Conservation (phyloP, 2,113 vertebrate species). For the Cavia aperea region DNA sequence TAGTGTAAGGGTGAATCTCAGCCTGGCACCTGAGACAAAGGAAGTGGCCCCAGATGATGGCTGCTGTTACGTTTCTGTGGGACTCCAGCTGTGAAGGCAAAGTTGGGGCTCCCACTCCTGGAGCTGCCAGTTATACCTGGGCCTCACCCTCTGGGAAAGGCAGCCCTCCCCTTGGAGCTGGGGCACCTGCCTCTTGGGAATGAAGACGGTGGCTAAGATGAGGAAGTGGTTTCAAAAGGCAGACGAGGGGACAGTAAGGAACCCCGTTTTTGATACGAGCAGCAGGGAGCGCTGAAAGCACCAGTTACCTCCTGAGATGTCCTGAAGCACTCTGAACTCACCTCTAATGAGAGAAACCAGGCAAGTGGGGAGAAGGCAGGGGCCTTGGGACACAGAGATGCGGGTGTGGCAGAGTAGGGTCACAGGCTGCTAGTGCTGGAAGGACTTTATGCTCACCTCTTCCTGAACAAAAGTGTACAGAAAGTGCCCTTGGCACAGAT, state of each 20-base stretch:
- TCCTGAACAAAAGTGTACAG: not conserved
- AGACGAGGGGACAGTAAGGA: not conserved
- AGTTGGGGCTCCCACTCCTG: not conserved
- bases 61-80: not conserved
- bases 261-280: not conserved
- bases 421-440: not conserved
- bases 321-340: not conserved
- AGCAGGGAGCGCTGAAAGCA: not conserved
- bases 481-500: not conserved
- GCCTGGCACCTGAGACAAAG: not conserved
- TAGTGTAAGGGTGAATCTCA: not conserved
- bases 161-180: not conserved
- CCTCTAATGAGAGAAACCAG: not conserved
- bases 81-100: not conserved
- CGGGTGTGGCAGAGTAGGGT: not conserved
- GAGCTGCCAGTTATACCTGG: not conserved
- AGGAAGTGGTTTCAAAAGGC: constrained; percentile 23
- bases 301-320: rapidly evolving
- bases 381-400: not conserved
- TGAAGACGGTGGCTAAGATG: not conserved
- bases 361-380: not conserved
- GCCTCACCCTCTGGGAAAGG: not conserved
- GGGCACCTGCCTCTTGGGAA: not conserved
- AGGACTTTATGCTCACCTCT: not conserved
- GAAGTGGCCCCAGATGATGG: not conserved